phyloP scores from a whole-genome alignment of 2,888 invertebrate species.

The Platerodrilus igneus region DNA sequence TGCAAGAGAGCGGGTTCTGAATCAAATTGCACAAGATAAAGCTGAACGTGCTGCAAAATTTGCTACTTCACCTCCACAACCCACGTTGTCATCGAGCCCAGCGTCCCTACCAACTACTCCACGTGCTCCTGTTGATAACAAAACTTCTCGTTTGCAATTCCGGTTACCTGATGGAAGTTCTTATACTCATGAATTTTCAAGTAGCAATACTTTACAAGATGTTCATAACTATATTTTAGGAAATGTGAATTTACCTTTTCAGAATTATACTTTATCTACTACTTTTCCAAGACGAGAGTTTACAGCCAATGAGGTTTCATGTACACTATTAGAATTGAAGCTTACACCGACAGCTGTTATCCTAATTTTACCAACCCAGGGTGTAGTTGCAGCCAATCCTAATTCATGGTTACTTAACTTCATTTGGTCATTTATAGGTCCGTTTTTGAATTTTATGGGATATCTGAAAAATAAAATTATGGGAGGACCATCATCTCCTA shows the following conservation, averaged over 20 bases:
- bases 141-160: slow-evolving; percentile 74
- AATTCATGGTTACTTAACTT: slow-evolving; percentile 53
- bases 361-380: slow-evolving; percentile 61
- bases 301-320: slow-evolving; percentile 50
- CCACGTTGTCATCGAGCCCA: slow-evolving; percentile 17
- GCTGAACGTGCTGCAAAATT: slow-evolving; percentile 59
- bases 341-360: slow-evolving; percentile 73
- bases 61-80: slow-evolving; percentile 24
- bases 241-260: slow-evolving; percentile 45
- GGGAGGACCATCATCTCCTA: slow-evolving; percentile 33
- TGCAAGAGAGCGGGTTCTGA: slow-evolving; percentile 71
- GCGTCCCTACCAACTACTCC: slow-evolving; percentile 14
- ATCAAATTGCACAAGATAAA: slow-evolving; percentile 83
- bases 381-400: slow-evolving; percentile 41
- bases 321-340: slow-evolving; percentile 60
- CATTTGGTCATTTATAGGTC: slow-evolving; percentile 57
- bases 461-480: slow-evolving; percentile 51
- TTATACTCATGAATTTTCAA: slow-evolving; percentile 68
- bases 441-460: slow-evolving; percentile 55
- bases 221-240: slow-evolving; percentile 46
- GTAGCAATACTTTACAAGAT: slow-evolving; percentile 59
- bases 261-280: slow-evolving; percentile 67
- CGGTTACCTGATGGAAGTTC: slow-evolving; percentile 77
- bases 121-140: slow-evolving; percentile 33
- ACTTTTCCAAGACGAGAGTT: slow-evolving; percentile 73